Base-by-base conservation (phyloP, 1,140 invertebrate species). In the Xylocopa sonorina region DNA sequence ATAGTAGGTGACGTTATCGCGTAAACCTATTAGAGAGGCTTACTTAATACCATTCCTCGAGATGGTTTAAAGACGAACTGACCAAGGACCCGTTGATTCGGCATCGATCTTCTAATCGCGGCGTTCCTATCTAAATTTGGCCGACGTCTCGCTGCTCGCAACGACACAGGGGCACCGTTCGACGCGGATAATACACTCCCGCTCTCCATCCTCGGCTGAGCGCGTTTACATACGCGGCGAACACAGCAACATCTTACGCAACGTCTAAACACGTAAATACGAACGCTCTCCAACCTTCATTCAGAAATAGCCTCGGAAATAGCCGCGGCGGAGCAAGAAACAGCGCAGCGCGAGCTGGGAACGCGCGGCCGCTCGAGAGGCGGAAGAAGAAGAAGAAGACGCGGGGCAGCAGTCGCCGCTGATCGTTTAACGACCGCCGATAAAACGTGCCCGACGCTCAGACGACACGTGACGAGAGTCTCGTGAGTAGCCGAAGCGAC, bases 391-490 rank as follows among this genome's bases (percentile, higher is more conserved):
- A 24, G 62, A 27, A 63, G 29, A 67, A 67, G 63, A 16, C 55
- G 55, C 32, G 48, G 51, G 48, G n/a, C 32, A 4, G n/a, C n/a
- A n/a, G n/a, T n/a, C 60, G 62, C 73, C 38, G 27, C 24, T 12
- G 66, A 71, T 50, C 58, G 77, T 63, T 78, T 71, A 78, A 78
- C 69, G 58, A 69, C 18, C 64, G 38, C 29, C 69, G 69, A 64
- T 78, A 72, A 63, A 72, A 78, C 68, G 58, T 73, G 58, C 50
- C 55, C 69, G 77, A 78, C 68, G 63, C 34, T 64, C 58, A 57
- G 77, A 73, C 77, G 69, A 78, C 68, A 64, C 69, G 77, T 78
- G 58, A 73, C 77, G 48, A 51, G 67, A 78, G 77, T 73, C 76
- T 46, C 57, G 76, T 53, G 67, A 72, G 57, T 24, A 41, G 76